These are phyloP conservation scores for Presbytis comata DNA, from an alignment of 2,797 vertebrate species.

Conservation along the genomic window DNA sequence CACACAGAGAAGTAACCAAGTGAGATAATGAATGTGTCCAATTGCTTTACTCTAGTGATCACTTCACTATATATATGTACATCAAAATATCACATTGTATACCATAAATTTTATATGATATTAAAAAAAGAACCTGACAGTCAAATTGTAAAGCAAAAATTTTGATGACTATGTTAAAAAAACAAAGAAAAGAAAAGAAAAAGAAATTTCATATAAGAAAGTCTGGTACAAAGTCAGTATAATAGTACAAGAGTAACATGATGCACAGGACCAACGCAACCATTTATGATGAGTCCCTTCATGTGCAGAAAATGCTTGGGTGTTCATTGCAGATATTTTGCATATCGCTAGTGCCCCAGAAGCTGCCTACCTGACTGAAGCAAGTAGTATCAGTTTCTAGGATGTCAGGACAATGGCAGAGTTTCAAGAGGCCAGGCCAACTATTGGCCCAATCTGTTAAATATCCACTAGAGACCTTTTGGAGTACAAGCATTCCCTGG, in stretches of 20 bases:
- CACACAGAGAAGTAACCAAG: background rate
- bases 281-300: background rate
- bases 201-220: constrained; percentile 32
- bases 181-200: background rate
- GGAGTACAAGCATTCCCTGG: background rate
- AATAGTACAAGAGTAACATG: background rate
- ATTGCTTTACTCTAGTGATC: background rate
- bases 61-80: background rate
- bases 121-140: background rate
- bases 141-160: background rate
- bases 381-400: constrained; percentile 30
- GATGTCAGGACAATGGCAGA: background rate
- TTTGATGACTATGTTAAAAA: background rate
- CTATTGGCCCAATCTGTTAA: background rate
- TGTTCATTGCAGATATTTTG: background rate
- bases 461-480: background rate
- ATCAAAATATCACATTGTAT: background rate
- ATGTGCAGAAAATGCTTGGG: background rate
- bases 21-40: background rate
- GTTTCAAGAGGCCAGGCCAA: constrained; percentile 16
- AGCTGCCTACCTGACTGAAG: background rate
- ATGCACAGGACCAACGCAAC: background rate
- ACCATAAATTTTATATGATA: background rate
- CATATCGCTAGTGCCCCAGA: background rate
- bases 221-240: background rate